These are phyloP conservation scores for Heliconius cydno DNA, from an alignment of 2,888 invertebrate species.

Conservation along the genomic window DNA sequence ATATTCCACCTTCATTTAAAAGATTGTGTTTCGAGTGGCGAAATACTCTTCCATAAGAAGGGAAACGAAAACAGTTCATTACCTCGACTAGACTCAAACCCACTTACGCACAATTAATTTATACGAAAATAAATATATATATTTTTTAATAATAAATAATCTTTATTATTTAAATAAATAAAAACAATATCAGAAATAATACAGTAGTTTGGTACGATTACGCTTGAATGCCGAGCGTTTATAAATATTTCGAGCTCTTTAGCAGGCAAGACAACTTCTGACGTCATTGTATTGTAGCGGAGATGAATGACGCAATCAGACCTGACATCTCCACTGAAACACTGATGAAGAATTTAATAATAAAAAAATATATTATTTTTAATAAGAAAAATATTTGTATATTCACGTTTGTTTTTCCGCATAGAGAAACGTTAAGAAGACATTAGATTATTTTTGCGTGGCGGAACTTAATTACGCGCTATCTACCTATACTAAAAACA, in stretches of 20 bases:
- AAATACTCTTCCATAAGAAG: too few species aligned
- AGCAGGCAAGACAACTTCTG: slow-evolving; percentile 27
- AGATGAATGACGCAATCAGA: slow-evolving; percentile 31
- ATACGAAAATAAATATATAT: too few species aligned
- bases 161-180: background rate
- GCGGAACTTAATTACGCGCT: background rate
- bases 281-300: slow-evolving; percentile 25
- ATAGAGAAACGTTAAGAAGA: background rate
- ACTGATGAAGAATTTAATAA: background rate
- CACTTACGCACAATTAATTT: too few species aligned
- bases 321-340: slow-evolving; percentile 12
- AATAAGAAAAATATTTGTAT: background rate
- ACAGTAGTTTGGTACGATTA: background rate
- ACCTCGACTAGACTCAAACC: too few species aligned
- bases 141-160: too few species aligned
- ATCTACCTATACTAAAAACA: background rate
- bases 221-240: slow-evolving; percentile 27
- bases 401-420: background rate
- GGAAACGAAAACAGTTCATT: too few species aligned
- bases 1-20: too few species aligned
- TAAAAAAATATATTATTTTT: background rate
- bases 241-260: slow-evolving; percentile 29
- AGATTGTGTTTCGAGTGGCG: too few species aligned
- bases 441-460: background rate
- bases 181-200: slow-evolving; percentile 5